Percentiles rank a stretch among this genome's conserved stretches.
Conservation (phyloP, 2,797 vertebrate species). For the Gymnocypris eckloni region DNA sequence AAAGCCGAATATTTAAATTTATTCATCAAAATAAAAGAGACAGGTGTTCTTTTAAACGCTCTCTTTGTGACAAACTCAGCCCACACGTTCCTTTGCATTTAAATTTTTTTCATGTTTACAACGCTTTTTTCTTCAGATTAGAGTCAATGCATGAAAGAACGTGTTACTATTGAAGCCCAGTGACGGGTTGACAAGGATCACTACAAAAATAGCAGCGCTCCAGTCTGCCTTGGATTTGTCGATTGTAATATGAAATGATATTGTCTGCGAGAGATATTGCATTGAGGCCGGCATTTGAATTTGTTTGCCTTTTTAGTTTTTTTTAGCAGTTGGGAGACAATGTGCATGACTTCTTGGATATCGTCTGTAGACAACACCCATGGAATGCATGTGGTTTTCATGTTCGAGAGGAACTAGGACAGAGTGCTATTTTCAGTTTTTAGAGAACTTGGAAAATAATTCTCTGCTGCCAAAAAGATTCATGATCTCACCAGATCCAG, state of each 20-base stretch:
- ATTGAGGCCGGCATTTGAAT: slow-evolving; percentile 13
- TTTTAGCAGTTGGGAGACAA: slow-evolving; percentile 29
- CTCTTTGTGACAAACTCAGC: slow-evolving; percentile 45
- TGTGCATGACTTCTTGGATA: slow-evolving; percentile 39
- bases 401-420: slow-evolving; percentile 53
- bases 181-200: slow-evolving; percentile 51
- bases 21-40: slow-evolving; percentile 42
- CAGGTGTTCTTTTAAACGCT: slow-evolving; percentile 43
- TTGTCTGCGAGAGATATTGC: slow-evolving; percentile 51
- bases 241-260: slow-evolving; percentile 51
- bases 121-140: slow-evolving; percentile 51
- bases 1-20: slow-evolving; percentile 38
- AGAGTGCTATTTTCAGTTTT: slow-evolving; percentile 55
- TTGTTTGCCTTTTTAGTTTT: neutral
- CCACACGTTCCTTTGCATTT: slow-evolving; percentile 23
- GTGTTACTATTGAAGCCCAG: slow-evolving; percentile 45
- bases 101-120: slow-evolving; percentile 36
- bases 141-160: slow-evolving; percentile 48
- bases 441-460: slow-evolving; percentile 48
- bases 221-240: slow-evolving; percentile 39
- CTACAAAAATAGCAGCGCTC: slow-evolving; percentile 53
- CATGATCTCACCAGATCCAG: slow-evolving; percentile 51
- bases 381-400: slow-evolving; percentile 47
- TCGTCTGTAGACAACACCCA: slow-evolving; percentile 44
- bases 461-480: slow-evolving; percentile 55